phyloP scores from a whole-genome alignment of 2,797 vertebrate genomes.

The Podargus strigoides region DNA sequence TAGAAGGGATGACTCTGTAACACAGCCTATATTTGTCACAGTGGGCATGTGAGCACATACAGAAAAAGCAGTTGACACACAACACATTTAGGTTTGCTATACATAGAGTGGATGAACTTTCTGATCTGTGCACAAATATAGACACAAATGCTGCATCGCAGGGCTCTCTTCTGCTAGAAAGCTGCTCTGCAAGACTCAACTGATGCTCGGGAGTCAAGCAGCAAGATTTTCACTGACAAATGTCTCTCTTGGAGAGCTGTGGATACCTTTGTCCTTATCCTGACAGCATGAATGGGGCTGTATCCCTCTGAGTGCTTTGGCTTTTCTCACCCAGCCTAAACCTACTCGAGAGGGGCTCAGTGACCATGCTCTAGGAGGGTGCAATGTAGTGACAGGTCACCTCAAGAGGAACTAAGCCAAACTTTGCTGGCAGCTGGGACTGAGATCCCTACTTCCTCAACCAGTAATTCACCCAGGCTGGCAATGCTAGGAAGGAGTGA shows the following conservation, averaged over 20 bases:
- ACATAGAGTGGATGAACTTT: neutral
- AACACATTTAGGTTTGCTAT: neutral
- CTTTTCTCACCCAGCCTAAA: neutral
- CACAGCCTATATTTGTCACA: neutral
- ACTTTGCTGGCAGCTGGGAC: neutral
- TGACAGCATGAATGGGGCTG: rapidly evolving
- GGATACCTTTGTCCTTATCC: neutral
- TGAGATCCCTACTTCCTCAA: neutral
- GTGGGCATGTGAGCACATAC: neutral
- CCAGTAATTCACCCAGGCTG: neutral
- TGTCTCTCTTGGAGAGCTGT: neutral
- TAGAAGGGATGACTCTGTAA: neutral
- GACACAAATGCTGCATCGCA: neutral
- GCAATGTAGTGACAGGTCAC: neutral
- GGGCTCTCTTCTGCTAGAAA: neutral
- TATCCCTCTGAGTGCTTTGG: neutral
- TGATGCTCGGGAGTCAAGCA: neutral
- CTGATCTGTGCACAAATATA: neutral
- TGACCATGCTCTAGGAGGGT: no score
- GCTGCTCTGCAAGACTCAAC: neutral
- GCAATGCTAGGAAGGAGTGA: neutral
- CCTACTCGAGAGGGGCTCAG: neutral
- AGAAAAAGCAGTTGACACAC: neutral
- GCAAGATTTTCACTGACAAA: neutral
- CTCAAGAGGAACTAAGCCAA: neutral